A percentile compares a stretch with the other conserved stretches of the same genome.
Evolutionary conservation across 2,113 vertebrate genomes (phyloP).

Genomic region (Oncorhynchus gorbuscha): DNA sequence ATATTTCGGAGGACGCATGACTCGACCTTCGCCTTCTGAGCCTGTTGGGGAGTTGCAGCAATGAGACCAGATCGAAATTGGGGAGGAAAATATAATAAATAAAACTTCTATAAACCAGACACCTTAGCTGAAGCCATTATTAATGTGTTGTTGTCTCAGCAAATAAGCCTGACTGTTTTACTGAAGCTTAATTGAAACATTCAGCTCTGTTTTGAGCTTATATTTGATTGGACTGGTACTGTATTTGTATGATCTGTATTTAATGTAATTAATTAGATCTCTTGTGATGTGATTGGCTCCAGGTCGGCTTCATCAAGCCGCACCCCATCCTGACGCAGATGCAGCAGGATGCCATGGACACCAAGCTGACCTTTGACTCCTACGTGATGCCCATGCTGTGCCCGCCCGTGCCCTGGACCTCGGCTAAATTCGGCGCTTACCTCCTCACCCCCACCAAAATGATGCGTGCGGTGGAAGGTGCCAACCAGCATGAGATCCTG

Average conservation of each 20-base stretch:
- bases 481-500: conserved; percentile 78
- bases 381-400: conserved; percentile 88
- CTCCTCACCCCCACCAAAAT: conserved; percentile 81
- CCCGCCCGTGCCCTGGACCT: conserved; percentile 89
- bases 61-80: no score
- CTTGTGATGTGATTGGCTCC: neutral
- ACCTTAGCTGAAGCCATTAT: conserved; percentile 6
- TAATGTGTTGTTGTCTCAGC: conserved; percentile 3
- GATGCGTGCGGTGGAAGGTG: conserved; percentile 82
- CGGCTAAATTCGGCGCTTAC: conserved; percentile 78
- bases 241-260: neutral
- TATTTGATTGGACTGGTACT: neutral
- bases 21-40: no score
- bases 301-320: conserved; percentile 92
- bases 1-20: no score
- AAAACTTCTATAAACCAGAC: conserved; percentile 10
- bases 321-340: conserved; percentile 86
- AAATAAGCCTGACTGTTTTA: neutral
- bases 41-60: no score
- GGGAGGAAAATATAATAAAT: neutral
- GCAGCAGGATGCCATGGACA: conserved; percentile 74
- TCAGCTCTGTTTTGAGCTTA: no score
- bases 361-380: conserved; percentile 84
- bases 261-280: neutral
- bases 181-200: neutral